Evolutionary conservation across 2,797 vertebrate genomes (phyloP), one percentile per base, ranked within the genome.

Genomic region (Syndactyla subalaris): DNA sequence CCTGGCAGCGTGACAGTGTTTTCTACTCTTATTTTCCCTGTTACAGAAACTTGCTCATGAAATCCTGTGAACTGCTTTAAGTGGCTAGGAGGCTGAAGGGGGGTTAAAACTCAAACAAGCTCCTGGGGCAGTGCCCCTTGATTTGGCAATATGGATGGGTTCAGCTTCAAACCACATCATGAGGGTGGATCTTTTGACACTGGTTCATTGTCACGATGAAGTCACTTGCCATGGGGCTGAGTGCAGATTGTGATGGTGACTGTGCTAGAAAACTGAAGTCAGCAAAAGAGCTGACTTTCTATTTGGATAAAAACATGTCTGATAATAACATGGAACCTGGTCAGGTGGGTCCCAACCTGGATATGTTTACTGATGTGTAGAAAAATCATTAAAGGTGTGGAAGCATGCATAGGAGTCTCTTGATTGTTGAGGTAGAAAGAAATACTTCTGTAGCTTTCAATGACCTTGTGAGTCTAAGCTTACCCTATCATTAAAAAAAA

Each of bases 381-480:
- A 65, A 63, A 86, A 92, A 71, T 27, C 3, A 23, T 59, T 76
- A 79, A 54, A 90, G 30, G n/a, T 48, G n/a, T 59, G 55, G 26
- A 89, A 82, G 51, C 5, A 1, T n/a, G 22, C 34, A 49, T 7
- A 49, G 43, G 24, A 61, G 58, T 58, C 18, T 78, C 48, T 49
- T 54, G 34, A 30, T 20, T 66, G 49, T 16, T 70, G 24, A 83
- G 63, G 55, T 41, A 65, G 65, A 90, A 86, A 62, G 48, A 67
- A 91, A 24, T 61, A 59, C 49, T 93, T 85, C 52, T 93, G 48
- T 68, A 67, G 63, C 59, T 94, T 76, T 88, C 80, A 74, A 12
- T 88, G 92, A 94, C 82, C 92, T 94, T 94, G 59, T 61, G 63
- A 92, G 70, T 86, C 21, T 54, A 88, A 57, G 67, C 30, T 92